Conservation (phyloP, 2,888 invertebrate genomes). For the Phortica okadai region DNA sequence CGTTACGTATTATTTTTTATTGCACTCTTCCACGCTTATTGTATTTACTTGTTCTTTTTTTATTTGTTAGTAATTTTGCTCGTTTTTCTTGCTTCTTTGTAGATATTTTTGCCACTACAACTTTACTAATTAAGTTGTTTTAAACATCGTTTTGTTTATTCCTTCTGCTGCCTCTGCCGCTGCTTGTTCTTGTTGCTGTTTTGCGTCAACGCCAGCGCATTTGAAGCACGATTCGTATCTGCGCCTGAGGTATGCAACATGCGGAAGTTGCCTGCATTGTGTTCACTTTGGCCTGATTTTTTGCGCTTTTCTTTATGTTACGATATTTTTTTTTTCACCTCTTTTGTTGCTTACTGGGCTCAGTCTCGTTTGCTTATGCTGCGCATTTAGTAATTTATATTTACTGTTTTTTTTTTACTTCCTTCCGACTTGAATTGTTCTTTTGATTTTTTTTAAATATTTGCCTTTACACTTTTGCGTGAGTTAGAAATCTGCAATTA, state of each 20-base stretch:
- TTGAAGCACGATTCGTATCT: conserved; percentile 31
- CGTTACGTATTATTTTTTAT: conserved; percentile 15
- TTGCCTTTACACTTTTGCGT: conserved; percentile 12
- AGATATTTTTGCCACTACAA: conserved; percentile 27
- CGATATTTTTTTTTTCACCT: background rate
- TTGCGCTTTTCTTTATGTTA: background rate
- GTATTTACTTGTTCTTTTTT: conserved; percentile 26
- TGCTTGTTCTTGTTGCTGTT: background rate
- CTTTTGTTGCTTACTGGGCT: background rate
- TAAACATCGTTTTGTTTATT: conserved; percentile 47
- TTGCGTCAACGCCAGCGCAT: conserved; percentile 16
- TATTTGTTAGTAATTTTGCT: background rate
- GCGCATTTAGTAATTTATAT: conserved; percentile 36
- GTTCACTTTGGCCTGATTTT: conserved; percentile 5
- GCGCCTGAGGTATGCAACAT: conserved; percentile 22
- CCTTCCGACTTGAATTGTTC: background rate
- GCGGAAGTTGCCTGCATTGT: conserved; percentile 32
- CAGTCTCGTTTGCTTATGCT: background rate
- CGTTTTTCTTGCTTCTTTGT: conserved; percentile 1
- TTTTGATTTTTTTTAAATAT: background rate
- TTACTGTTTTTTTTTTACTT: conserved; percentile 17
- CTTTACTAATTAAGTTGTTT: conserved; percentile 57
- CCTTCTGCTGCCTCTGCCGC: conserved; percentile 36
- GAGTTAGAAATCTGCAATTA: conserved; percentile 45
- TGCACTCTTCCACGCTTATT: conserved; percentile 47